Percentiles rank a stretch among this genome's conserved stretches.
phyloP scores from a whole-genome alignment of 2,888 invertebrate species.

The Dexiosoma caninum region DNA sequence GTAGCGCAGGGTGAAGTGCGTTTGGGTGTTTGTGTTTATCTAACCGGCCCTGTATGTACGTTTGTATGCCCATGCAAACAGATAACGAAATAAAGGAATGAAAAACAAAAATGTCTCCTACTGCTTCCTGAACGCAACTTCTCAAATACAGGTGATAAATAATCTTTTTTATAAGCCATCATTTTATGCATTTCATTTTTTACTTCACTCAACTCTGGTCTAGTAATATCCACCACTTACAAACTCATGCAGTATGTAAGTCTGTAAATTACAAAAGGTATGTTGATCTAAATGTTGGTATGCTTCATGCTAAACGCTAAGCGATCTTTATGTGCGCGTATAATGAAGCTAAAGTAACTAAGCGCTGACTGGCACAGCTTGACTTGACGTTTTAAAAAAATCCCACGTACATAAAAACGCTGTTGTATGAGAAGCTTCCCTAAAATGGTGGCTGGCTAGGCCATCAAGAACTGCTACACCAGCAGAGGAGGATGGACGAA shows the following conservation, averaged over 20 bases:
- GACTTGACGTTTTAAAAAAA: conserved; percentile 76
- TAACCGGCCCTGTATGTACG: too few species aligned
- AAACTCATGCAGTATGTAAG: neutral
- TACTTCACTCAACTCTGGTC: conserved; percentile 71
- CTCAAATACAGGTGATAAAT: conserved; percentile 76
- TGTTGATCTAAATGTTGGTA: conserved; percentile 52
- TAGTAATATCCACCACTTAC: conserved; percentile 37
- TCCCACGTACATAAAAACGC: conserved; percentile 68
- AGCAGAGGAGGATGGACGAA: neutral
- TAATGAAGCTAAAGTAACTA: conserved; percentile 42
- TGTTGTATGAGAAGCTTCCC: conserved; percentile 68
- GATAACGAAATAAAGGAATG: neutral
- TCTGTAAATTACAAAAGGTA: conserved; percentile 10
- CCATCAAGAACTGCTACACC: conserved; percentile 32
- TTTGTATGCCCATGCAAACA: neutral
- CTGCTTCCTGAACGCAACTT: conserved; percentile 70
- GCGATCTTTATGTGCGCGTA: conserved; percentile 35
- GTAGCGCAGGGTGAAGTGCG: conserved; percentile 26
- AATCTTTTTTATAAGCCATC: conserved; percentile 75
- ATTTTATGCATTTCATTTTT: conserved; percentile 71
- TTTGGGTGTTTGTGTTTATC: conserved; percentile 39
- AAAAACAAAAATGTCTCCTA: conserved; percentile 72
- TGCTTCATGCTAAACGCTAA: conserved; percentile 63
- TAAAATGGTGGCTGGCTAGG: conserved; percentile 69
- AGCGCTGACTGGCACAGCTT: conserved; percentile 70